phyloP scores from a whole-genome alignment of 2,113 vertebrate genomes.

The Brienomyrus longianalis region DNA sequence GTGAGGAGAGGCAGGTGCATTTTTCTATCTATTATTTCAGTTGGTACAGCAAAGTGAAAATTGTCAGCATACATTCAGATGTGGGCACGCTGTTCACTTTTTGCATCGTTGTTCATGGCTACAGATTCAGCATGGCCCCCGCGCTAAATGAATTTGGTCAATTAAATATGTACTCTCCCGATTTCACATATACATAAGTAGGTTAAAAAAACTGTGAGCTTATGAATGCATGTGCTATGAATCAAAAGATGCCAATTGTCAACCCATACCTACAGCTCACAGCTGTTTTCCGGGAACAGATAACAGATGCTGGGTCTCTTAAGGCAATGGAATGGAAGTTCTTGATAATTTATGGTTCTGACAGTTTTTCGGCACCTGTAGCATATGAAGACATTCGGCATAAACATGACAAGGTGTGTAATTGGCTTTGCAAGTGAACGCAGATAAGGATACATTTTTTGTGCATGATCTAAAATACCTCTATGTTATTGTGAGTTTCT shows the following conservation, averaged over 20 bases:
- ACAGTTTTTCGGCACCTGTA: slow-evolving; percentile 34
- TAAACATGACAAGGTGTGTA: slow-evolving; percentile 51
- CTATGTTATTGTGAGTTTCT: neutral
- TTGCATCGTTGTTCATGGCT: too few relatives aligned
- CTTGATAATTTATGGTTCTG: slow-evolving; percentile 37
- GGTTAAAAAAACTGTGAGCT: neutral
- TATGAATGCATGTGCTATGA: neutral
- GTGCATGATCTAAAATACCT: neutral
- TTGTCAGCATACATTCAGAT: neutral
- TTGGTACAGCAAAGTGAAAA: neutral
- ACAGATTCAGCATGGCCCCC: neutral
- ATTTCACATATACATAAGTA: neutral
- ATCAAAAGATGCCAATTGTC: neutral
- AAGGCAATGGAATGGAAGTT: slow-evolving; percentile 11
- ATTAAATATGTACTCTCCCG: neutral
- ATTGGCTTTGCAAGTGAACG: slow-evolving; percentile 42
- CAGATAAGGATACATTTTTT: slow-evolving; percentile 19
- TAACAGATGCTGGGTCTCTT: slow-evolving; percentile 41
- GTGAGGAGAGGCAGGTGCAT: slow-evolving; percentile 85
- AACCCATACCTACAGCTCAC: neutral
- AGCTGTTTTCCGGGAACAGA: slow-evolving; percentile 23
- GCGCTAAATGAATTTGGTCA: neutral
- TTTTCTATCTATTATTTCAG: neutral
- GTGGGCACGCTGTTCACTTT: neutral
- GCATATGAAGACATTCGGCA: slow-evolving; percentile 38